Evolutionary conservation across 2,797 vertebrate species (phyloP), one percentile per base, ranked within the genome.

Genomic region (Sebastes cheni): DNA sequence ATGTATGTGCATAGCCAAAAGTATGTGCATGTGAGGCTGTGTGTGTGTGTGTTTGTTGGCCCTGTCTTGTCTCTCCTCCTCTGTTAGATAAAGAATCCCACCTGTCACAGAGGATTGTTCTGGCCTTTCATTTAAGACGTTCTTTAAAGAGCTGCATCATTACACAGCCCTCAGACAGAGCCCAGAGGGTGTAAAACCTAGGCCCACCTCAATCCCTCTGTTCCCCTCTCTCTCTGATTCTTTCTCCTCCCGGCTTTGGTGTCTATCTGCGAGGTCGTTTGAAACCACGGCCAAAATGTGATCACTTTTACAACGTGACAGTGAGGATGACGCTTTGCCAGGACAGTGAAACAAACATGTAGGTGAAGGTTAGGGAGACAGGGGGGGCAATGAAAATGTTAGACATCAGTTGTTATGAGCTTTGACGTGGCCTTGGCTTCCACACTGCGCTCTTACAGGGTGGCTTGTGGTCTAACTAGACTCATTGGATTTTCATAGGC

Each of bases 401-500:
- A 87, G 86, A 87, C 79, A 78, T 89, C 85, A 82, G 88, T 96
- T 95, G 96, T 97, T 97, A 97, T 94, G 93, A 79, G 82, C 88
- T 92, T 75, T 82, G 92, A 94, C 89, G 46, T 90, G 82, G 88
- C 93, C 93, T 94, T 95, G 93, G 88, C 89, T 88, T 86, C 76
- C 93, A 95, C 94, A 90, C 93, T 89, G 92, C 67, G 0, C 91
- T 95, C 90, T 96, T 93, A 91, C 86, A 95, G 92, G 91, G 91
- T 87, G 95, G 95, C 96, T 97, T 96, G 96, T 94, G 95, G 82
- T 88, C 83, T 82, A 83, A 83, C 75, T 80, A 80, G 95, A 96
- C 94, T 97, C 95, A 95, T 96, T 97, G 96, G 95, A 96, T 97
- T 97, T 98, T 90, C 96, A 97, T 96, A 97, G 76, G 32, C 71